Base-by-base conservation (phyloP, 2,797 vertebrate genomes). In the Emys orbicularis region DNA sequence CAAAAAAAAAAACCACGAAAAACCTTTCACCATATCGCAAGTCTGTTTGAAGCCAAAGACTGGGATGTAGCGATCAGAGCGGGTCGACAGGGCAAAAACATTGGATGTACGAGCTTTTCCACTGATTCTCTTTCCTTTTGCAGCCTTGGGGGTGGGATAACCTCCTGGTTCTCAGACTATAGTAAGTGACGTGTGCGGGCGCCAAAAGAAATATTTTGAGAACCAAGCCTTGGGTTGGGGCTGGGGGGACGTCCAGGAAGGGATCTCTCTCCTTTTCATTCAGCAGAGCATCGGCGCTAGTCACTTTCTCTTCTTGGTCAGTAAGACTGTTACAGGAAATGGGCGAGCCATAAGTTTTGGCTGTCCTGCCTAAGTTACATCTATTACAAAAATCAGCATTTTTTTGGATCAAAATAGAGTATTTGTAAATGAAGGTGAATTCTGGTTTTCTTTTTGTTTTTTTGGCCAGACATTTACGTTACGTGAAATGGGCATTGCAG, bases 41-140 rank as follows among this genome's bases (percentile, higher is more conserved):
- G 31, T 81, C 92, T 49, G 57, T 59, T 88, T 52, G 11, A 94
- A 96, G 94, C 96, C 97, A 97, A 97, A 97, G 97, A 94, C 29
- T 6, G 90, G 92, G 94, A 74, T 68, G 91, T 95, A 83, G 79
- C 72, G 85, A 76, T 44, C 1, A 29, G 65, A 86, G n/a, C 1
- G 59, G 72, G 93, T 87, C 49, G 87, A 23, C n/a, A 23, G 59
- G 50, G 59, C 81, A 79, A 12, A 16, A 8, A 21, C 16, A 6
- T 87, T 84, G 79, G 83, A 31, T 37, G 59, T 68, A 59, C 23
- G 21, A 0, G 52, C 65, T 56, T 83, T 76, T 21, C 77, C 49
- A 34, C 79, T 0, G 0, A 23, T 13, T 53, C 74, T 41, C 65
- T 54, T 49, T 59, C 87, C 82, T 74, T 44, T 83, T n/a, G 6